A percentile compares a stretch with the other conserved stretches of the same genome.
Conservation (phyloP, 92 coral and sea anemone genomes). For the Umimayanthus chanpuru region DNA sequence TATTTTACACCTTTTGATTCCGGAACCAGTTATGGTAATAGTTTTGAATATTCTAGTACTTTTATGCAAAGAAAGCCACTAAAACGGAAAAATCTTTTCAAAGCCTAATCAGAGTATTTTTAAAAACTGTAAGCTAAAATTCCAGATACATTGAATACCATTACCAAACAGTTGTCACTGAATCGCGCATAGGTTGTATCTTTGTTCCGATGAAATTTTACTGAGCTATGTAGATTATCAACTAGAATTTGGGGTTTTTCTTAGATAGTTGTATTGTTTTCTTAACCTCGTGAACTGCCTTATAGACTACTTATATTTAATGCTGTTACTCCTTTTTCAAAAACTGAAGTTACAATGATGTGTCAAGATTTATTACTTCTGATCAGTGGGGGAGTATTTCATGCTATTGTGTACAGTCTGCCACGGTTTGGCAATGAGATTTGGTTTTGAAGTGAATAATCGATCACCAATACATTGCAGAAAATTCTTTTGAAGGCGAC, state of each 20-base stretch:
- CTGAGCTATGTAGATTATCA: background rate
- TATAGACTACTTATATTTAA: background rate
- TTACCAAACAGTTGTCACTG: background rate
- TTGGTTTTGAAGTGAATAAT: conserved; percentile 24
- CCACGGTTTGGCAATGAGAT: conserved; percentile 7
- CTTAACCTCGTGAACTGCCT: conserved; percentile 1
- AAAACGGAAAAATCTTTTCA: too few species aligned
- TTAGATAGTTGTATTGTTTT: background rate
- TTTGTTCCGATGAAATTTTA: background rate
- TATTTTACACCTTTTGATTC: too few species aligned
- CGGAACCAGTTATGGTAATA: background rate
- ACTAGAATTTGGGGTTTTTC: background rate
- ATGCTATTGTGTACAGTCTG: conserved; percentile 10
- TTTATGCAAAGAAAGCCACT: too few species aligned
- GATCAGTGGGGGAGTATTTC: conserved; percentile 1
- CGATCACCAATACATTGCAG: conserved; percentile 29
- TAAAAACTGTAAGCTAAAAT: too few species aligned
- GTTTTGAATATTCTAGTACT: background rate
- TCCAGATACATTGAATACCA: background rate
- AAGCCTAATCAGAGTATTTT: background rate
- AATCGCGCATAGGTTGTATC: background rate
- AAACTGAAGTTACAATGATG: conserved; percentile 12
- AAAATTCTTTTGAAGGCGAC: conserved; percentile 38
- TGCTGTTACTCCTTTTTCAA: background rate
- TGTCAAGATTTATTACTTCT: conserved; percentile 1